Conservation (phyloP, 2,113 vertebrate genomes). For the Eleginops maclovinus region DNA sequence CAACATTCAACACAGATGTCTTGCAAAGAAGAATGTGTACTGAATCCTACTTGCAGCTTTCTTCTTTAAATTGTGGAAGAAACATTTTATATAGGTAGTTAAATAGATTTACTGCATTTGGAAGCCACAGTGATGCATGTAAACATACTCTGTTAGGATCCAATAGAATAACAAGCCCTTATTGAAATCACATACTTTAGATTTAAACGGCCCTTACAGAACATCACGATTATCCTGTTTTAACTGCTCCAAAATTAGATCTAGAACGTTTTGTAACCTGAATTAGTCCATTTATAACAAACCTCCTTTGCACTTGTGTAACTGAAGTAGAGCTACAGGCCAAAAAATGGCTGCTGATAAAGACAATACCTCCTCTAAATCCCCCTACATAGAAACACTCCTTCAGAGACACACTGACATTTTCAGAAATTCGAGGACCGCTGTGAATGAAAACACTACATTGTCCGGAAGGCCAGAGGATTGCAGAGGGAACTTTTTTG, state of each 20-base stretch:
- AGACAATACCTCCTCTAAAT: conserved; percentile 10
- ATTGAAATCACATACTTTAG: background rate
- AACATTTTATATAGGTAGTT: background rate
- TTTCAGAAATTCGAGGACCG: conserved; percentile 33
- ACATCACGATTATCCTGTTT: background rate
- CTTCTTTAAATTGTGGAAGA: background rate
- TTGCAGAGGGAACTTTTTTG: background rate
- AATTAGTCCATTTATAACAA: background rate
- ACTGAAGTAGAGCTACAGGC: background rate
- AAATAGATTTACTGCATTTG: background rate
- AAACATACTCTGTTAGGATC: background rate
- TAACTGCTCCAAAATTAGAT: background rate
- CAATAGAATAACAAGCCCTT: background rate
- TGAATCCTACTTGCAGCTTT: background rate
- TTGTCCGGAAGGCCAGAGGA: conserved; percentile 1
- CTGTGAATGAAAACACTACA: conserved; percentile 44
- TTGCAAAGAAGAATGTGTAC: conserved; percentile 7
- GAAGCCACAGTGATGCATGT: background rate
- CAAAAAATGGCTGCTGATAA: background rate
- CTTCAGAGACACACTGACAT: conserved; percentile 49
- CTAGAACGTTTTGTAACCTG: background rate
- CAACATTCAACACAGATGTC: conserved; percentile 28
- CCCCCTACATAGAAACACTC: conserved; percentile 17
- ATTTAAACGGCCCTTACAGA: background rate
- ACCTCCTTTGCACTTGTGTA: background rate